Evolutionary conservation across 2,797 vertebrate genomes (phyloP).

Genomic region (Decapterus maruadsi): DNA sequence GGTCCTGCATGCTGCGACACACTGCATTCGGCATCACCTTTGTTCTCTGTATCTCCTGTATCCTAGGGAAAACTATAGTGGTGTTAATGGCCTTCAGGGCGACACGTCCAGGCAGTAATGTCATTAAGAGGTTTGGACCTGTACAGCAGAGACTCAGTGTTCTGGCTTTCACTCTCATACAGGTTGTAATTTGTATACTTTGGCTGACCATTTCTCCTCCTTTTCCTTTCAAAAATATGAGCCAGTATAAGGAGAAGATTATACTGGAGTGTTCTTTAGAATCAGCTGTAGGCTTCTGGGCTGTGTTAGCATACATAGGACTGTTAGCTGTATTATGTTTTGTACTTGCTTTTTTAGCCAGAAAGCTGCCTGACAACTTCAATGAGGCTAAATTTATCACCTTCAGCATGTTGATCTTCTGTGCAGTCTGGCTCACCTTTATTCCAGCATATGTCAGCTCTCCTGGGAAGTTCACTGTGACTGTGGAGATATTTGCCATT

Average conservation of each 20-base stretch:
- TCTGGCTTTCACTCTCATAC: constrained; percentile 74
- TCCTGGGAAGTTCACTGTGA: constrained; percentile 83
- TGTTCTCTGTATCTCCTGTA: constrained; percentile 82
- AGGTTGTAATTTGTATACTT: constrained; percentile 79
- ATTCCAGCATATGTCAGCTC: constrained; percentile 84
- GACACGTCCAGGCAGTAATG: constrained; percentile 73
- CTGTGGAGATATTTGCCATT: constrained; percentile 85
- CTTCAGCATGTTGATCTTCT: constrained; percentile 85
- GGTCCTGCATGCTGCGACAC: constrained; percentile 85
- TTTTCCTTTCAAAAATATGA: constrained; percentile 73
- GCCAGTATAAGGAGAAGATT: constrained; percentile 76
- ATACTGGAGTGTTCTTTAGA: constrained; percentile 80
- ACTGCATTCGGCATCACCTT: constrained; percentile 84
- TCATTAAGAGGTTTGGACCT: constrained; percentile 85
- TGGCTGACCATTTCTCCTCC: constrained; percentile 81
- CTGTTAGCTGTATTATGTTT: constrained; percentile 78
- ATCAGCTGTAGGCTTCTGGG: constrained; percentile 79
- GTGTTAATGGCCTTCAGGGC: constrained; percentile 84
- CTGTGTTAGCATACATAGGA: constrained; percentile 81
- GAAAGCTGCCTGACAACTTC: constrained; percentile 82
- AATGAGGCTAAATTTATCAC: constrained; percentile 84
- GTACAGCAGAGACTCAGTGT: constrained; percentile 81
- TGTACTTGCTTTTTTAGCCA: constrained; percentile 78
- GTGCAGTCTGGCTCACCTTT: constrained; percentile 83
- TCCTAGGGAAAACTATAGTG: constrained; percentile 85